These are phyloP conservation scores for Acanthurus lineatus DNA, from an alignment of 2,797 vertebrate genomes.

Conservation along the genomic window DNA sequence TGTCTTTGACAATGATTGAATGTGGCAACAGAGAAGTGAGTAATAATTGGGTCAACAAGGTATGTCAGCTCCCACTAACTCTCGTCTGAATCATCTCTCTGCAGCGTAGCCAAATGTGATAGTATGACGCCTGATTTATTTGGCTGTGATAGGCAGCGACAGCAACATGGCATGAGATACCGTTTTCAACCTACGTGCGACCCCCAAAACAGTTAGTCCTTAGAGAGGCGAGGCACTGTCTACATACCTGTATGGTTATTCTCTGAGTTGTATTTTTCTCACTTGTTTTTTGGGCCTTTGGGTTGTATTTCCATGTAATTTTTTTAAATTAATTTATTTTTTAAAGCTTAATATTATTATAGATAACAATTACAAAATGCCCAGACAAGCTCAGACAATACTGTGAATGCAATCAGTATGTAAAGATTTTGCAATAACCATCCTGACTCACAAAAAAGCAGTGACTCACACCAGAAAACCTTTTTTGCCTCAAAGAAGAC, in stretches of 20 bases:
- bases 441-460: slow-evolving; percentile 29
- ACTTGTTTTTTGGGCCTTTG: background rate
- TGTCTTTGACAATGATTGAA: slow-evolving; percentile 75
- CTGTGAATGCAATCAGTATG: background rate
- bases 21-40: slow-evolving; percentile 81
- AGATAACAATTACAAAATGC: background rate
- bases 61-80: slow-evolving; percentile 78
- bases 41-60: slow-evolving; percentile 85
- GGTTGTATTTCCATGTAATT: background rate
- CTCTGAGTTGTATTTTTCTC: background rate
- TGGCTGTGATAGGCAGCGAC: slow-evolving; percentile 62
- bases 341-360: background rate
- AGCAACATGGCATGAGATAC: slow-evolving; percentile 52
- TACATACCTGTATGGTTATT: slow-evolving; percentile 9
- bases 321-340: background rate
- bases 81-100: slow-evolving; percentile 77
- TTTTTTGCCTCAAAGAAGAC: background rate
- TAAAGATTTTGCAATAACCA: slow-evolving; percentile 33
- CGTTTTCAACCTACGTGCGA: slow-evolving; percentile 45
- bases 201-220: slow-evolving; percentile 22
- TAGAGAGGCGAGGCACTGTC: slow-evolving; percentile 1
- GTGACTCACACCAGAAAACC: slow-evolving; percentile 26
- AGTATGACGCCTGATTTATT: slow-evolving; percentile 70
- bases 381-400: background rate
- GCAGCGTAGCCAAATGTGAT: slow-evolving; percentile 70